Evolutionary conservation across 1,140 invertebrate genomes (phyloP).

Genomic region (Pseudomyrmex cubaensis): DNA sequence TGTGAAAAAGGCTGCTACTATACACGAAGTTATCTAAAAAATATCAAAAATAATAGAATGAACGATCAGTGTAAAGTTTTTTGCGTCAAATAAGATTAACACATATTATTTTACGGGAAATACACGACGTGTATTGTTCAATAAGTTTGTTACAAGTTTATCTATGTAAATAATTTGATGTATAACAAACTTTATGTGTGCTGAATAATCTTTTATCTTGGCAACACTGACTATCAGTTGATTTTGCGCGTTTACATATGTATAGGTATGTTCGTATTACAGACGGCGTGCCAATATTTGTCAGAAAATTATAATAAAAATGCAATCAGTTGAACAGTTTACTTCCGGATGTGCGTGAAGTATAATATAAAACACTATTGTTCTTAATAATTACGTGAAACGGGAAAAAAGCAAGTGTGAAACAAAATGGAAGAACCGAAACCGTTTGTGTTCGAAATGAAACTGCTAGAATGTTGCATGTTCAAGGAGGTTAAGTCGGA

Average conservation of each 20-base stretch:
- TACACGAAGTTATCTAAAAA: background rate
- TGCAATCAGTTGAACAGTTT: background rate
- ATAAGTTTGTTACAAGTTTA: background rate
- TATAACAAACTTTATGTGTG: background rate
- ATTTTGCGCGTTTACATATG: background rate
- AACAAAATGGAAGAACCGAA: constrained; percentile 78
- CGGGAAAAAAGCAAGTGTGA: background rate
- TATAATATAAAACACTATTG: background rate
- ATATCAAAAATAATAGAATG: background rate
- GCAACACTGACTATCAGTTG: background rate
- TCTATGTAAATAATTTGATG: background rate
- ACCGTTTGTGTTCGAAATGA: constrained; percentile 86
- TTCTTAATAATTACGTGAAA: background rate
- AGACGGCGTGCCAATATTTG: no score
- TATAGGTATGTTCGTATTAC: background rate
- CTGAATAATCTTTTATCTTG: background rate
- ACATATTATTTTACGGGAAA: background rate
- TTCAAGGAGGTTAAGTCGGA: constrained; percentile 87
- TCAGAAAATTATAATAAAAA: no score
- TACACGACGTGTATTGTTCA: background rate
- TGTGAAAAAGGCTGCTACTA: background rate
- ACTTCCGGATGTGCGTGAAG: background rate
- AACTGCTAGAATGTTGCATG: no score
- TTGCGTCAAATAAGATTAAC: background rate
- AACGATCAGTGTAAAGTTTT: background rate